These are phyloP conservation scores for Lasiurus cinereus DNA, from an alignment of 2,113 vertebrate genomes.

Conservation along the genomic window DNA sequence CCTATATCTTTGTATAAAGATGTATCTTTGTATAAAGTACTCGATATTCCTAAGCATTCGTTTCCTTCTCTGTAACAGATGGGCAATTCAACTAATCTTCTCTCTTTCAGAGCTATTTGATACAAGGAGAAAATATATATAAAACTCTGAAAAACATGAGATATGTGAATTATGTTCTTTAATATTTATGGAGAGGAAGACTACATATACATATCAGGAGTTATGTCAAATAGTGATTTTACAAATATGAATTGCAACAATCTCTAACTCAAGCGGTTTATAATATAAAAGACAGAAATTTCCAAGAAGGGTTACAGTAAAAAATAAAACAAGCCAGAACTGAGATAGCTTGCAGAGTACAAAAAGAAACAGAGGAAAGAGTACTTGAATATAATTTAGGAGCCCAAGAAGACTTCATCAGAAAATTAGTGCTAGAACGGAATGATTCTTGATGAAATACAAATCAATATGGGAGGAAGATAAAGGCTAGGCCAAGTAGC, in stretches of 20 bases:
- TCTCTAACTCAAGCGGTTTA: neutral
- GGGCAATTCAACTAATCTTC: neutral
- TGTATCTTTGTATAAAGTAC: neutral
- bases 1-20: neutral
- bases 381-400: neutral
- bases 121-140: neutral
- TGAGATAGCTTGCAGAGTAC: neutral
- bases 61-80: neutral
- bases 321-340: neutral
- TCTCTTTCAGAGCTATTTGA: neutral
- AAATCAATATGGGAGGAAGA: neutral
- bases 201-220: neutral
- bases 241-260: neutral
- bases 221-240: neutral
- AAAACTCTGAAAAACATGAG: neutral
- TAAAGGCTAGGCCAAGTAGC: neutral
- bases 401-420: neutral
- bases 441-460: neutral
- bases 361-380: neutral
- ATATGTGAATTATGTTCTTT: neutral
- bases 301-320: neutral
- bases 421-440: neutral
- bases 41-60: neutral
- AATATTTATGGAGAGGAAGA: neutral
- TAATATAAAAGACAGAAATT: neutral